These are phyloP conservation scores for Eunapius fragilis DNA, from an alignment of 37 sponge, comb jelly and placozoan genomes.

Conservation along the genomic window DNA sequence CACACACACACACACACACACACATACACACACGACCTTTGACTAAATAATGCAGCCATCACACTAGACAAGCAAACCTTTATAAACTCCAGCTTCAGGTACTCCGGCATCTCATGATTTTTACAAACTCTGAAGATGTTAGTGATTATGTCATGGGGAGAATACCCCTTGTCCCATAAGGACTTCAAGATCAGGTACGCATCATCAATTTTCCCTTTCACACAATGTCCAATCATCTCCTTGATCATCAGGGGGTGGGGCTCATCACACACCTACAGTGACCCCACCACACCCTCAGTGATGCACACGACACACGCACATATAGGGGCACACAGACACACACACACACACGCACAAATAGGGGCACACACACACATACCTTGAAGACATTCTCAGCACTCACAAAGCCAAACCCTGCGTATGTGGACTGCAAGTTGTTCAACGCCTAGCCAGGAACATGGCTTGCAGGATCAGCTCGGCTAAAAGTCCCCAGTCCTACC, in stretches of 20 bases:
- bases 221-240: constrained; percentile 90
- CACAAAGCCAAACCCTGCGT: constrained; percentile 90
- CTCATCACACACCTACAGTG: constrained; percentile 95
- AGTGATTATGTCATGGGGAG: constrained; percentile 94
- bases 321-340: background rate
- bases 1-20: background rate
- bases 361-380: constrained; percentile 24
- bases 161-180: constrained; percentile 98
- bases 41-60: background rate
- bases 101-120: constrained; percentile 90
- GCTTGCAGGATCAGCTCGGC: background rate
- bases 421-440: constrained; percentile 94
- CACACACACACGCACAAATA: background rate
- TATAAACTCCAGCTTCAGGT: constrained; percentile 93
- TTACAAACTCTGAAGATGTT: constrained; percentile 95
- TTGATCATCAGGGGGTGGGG: constrained; percentile 98
- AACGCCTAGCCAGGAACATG: constrained; percentile 50
- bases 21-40: background rate
- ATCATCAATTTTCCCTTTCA: constrained; percentile 66
- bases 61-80: constrained; percentile 51
- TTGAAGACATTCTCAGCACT: constrained; percentile 98
- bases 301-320: background rate
- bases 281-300: background rate
- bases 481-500: constrained; percentile 47
- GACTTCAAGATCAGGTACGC: constrained; percentile 87